A percentile compares a stretch with the other conserved stretches of the same genome.
phyloP scores from a whole-genome alignment of 2,888 invertebrate genomes.

The Suillia variegata region DNA sequence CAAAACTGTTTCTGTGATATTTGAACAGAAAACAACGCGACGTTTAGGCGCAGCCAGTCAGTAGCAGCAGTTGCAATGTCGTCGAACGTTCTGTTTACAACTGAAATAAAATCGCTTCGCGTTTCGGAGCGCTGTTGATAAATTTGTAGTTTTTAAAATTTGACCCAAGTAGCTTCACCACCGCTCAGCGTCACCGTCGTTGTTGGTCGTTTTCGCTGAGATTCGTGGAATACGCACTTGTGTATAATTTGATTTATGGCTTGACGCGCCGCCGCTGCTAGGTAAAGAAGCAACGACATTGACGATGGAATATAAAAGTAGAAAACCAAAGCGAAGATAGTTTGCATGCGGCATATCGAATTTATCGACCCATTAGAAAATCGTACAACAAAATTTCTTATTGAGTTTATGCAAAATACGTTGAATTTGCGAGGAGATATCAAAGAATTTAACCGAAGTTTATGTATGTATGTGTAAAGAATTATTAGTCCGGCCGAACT shows the following conservation, averaged over 20 bases:
- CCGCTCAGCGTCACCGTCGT: too few relatives aligned
- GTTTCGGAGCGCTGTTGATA: constrained; percentile 8
- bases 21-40: too few relatives aligned
- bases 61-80: too few relatives aligned
- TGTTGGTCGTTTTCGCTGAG: constrained; percentile 31
- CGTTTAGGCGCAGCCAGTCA: too few relatives aligned
- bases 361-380: not conserved
- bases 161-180: constrained; percentile 14
- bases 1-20: too few relatives aligned
- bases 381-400: not conserved
- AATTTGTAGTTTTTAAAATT: not conserved
- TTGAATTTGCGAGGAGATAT: too few relatives aligned
- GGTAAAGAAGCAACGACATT: constrained; percentile 16
- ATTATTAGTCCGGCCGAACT: too few relatives aligned
- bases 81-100: constrained; percentile 21
- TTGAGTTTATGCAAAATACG: not conserved
- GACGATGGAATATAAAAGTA: too few relatives aligned
- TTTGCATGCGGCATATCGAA: not conserved
- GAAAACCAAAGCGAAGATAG: not conserved
- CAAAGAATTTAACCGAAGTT: too few relatives aligned
- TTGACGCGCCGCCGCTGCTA: constrained; percentile 30
- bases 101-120: constrained; percentile 20
- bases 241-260: constrained; percentile 43
- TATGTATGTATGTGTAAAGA: too few relatives aligned
- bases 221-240: constrained; percentile 40